Evolutionary conservation across 2,888 invertebrate genomes (phyloP).

Genomic region (Physocephala rufipes): DNA sequence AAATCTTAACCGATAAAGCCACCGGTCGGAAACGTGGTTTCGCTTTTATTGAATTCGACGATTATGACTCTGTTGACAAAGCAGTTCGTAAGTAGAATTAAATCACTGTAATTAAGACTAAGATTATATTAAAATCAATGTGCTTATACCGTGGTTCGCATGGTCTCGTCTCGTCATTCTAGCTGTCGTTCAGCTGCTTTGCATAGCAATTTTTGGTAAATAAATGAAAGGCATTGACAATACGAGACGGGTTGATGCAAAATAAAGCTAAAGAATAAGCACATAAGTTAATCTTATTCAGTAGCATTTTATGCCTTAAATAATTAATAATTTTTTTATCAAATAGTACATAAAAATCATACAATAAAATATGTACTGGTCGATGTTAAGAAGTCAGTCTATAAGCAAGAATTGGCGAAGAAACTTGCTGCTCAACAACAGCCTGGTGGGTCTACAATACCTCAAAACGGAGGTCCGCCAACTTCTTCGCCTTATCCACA

Average conservation of each 20-base stretch:
- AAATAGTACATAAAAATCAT: constrained; percentile 55
- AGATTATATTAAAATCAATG: not conserved
- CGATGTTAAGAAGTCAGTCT: constrained; percentile 60
- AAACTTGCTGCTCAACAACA: constrained; percentile 47
- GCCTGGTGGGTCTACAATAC: constrained; percentile 30
- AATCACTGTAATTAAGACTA: not conserved
- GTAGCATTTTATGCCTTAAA: too few relatives aligned
- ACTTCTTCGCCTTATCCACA: constrained; percentile 39
- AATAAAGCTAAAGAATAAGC: too few relatives aligned
- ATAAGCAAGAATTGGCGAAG: constrained; percentile 54
- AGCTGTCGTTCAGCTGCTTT: too few relatives aligned
- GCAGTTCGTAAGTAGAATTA: constrained; percentile 55
- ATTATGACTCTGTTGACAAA: constrained; percentile 56
- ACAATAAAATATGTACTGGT: constrained; percentile 54
- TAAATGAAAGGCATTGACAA: too few relatives aligned
- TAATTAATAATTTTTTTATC: not conserved
- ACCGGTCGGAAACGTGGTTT: constrained; percentile 62
- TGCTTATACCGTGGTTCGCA: too few relatives aligned
- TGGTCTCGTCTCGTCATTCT: too few relatives aligned
- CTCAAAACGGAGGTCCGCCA: constrained; percentile 21
- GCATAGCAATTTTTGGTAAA: too few relatives aligned
- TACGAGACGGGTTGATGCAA: too few relatives aligned
- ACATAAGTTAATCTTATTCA: too few relatives aligned
- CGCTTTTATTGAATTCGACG: constrained; percentile 60
- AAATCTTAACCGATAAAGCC: constrained; percentile 58